A percentile compares a stretch with the other conserved stretches of the same genome.
phyloP scores from a whole-genome alignment of 2,888 invertebrate genomes.

The Malthinus flaveolus region DNA sequence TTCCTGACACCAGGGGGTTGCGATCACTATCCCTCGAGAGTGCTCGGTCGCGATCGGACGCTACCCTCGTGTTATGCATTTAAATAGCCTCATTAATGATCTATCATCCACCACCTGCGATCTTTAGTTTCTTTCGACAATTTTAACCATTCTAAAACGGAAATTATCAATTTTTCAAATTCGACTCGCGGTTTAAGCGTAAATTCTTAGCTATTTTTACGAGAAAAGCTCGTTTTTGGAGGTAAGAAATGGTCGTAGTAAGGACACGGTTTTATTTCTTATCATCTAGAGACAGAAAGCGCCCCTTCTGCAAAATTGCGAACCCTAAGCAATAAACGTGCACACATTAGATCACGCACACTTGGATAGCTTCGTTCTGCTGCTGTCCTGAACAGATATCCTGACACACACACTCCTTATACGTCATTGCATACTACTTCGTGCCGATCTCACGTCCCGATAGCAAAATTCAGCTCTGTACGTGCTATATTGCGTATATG shows the following conservation, averaged over 20 bases:
- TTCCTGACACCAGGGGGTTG: conserved; percentile 27
- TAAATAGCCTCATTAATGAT: conserved; percentile 58
- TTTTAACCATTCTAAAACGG: conserved; percentile 5
- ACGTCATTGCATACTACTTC: conserved; percentile 29
- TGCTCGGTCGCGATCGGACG: conserved; percentile 46
- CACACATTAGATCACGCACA: conserved; percentile 32
- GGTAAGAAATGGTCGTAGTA: conserved; percentile 4
- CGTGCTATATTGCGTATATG: conserved; percentile 3
- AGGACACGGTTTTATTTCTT: conserved; percentile 22
- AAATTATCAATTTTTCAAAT: not conserved
- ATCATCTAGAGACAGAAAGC: conserved; percentile 22
- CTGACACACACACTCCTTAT: conserved; percentile 31
- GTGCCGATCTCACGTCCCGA: conserved; percentile 23
- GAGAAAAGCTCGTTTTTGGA: not conserved
- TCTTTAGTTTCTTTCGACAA: conserved; percentile 36
- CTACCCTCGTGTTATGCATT: conserved; percentile 56
- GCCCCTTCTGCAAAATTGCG: conserved; percentile 23
- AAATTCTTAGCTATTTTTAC: not conserved
- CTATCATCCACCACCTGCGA: conserved; percentile 51
- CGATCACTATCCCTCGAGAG: conserved; percentile 42
- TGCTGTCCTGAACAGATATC: conserved; percentile 33
- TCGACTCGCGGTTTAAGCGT: not conserved
- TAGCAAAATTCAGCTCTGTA: conserved; percentile 12
- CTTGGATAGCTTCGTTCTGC: conserved; percentile 28
- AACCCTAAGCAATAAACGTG: conserved; percentile 28